A percentile compares a stretch with the other conserved stretches of the same genome.
Evolutionary conservation across 2,113 vertebrate genomes (phyloP).

Genomic region (Petromus typicus): DNA sequence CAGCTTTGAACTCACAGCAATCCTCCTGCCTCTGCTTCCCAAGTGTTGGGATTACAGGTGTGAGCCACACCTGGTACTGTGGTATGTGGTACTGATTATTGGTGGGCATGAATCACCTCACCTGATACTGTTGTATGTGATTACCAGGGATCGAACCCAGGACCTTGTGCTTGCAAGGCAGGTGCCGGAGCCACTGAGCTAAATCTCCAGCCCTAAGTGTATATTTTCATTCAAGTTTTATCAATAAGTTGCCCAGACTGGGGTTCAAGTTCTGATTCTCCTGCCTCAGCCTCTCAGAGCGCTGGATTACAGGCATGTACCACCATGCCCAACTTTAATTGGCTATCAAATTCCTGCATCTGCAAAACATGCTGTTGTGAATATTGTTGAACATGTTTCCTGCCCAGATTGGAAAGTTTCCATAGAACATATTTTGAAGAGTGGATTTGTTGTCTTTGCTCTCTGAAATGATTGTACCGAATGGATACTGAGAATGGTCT

Average conservation of each 20-base stretch:
- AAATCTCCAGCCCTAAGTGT: neutral
- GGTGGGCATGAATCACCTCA: too few relatives aligned
- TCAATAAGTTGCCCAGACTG: neutral
- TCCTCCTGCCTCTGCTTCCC: neutral
- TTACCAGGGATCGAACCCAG: too few relatives aligned
- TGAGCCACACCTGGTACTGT: neutral
- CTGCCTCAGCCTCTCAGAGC: neutral
- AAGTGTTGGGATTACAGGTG: neutral
- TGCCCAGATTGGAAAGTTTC: slow-evolving; percentile 22
- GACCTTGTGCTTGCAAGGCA: too few relatives aligned
- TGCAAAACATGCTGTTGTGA: neutral
- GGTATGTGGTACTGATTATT: too few relatives aligned
- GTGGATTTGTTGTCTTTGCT: neutral
- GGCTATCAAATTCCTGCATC: neutral
- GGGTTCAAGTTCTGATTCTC: neutral
- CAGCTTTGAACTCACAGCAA: too few relatives aligned
- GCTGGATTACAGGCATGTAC: neutral
- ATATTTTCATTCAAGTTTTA: neutral
- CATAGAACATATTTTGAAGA: neutral
- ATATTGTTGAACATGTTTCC: slow-evolving; percentile 13
- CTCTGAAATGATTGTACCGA: neutral
- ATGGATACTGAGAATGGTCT: neutral
- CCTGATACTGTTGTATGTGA: too few relatives aligned
- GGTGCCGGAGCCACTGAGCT: too few relatives aligned
- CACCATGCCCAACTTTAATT: neutral